A percentile compares a stretch with the other conserved stretches of the same genome.
These are phyloP conservation scores for Chydorus sphaericus DNA, from an alignment of 2,888 invertebrate genomes.

Conservation along the genomic window DNA sequence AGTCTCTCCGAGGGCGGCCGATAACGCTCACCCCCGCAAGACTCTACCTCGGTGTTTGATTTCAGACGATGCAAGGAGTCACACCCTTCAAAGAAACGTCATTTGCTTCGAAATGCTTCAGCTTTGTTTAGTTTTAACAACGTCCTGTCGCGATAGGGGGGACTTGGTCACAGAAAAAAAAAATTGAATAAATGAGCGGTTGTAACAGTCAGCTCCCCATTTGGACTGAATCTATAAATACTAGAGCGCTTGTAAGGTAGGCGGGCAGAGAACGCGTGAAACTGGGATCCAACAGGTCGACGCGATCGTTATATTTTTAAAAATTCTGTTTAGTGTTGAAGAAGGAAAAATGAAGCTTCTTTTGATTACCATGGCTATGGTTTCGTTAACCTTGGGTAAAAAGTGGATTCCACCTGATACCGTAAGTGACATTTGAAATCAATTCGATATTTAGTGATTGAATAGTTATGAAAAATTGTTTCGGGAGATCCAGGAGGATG, in stretches of 20 bases:
- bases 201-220: not conserved
- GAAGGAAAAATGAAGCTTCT: not conserved
- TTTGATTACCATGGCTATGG: not conserved
- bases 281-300: not conserved
- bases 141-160: conserved; percentile 1
- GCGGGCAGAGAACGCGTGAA: not conserved
- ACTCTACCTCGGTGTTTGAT: not conserved
- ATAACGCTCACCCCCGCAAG: not conserved
- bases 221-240: not conserved
- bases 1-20: not conserved
- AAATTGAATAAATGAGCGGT: too few species aligned
- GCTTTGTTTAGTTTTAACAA: not conserved
- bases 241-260: not conserved
- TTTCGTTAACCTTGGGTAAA: not conserved
- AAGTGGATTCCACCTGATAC: not conserved
- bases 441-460: not conserved
- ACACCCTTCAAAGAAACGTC: not conserved
- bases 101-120: too few species aligned
- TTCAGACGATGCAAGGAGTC: not conserved
- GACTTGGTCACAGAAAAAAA: too few species aligned
- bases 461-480: not conserved
- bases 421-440: not conserved
- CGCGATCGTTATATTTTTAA: not conserved
- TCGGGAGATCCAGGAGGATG: too few species aligned
- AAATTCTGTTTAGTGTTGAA: too few species aligned